A percentile compares a stretch with the other conserved stretches of the same genome.
phyloP scores from a whole-genome alignment of 2,888 invertebrate genomes.

The Dione juno region DNA sequence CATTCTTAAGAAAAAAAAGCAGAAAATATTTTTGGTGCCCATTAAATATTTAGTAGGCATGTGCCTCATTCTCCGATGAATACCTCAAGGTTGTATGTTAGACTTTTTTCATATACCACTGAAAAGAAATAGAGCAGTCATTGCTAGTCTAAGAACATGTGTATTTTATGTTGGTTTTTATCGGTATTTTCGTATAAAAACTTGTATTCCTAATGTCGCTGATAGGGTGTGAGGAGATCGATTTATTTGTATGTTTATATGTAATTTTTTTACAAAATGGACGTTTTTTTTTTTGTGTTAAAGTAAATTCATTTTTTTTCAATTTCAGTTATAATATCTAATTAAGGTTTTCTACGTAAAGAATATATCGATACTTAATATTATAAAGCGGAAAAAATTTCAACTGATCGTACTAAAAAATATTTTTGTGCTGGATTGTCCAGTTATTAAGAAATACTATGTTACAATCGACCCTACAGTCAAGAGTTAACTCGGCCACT shows the following conservation, averaged over 20 bases:
- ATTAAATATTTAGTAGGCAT: slow-evolving; percentile 20
- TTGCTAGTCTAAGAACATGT: slow-evolving; percentile 7
- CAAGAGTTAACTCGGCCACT: too few relatives aligned
- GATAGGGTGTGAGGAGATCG: background rate
- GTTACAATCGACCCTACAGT: too few relatives aligned
- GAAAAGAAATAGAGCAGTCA: slow-evolving; percentile 24
- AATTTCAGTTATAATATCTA: too few relatives aligned
- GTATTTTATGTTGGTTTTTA: slow-evolving; percentile 12
- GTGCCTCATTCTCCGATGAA: slow-evolving; percentile 15
- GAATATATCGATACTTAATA: too few relatives aligned
- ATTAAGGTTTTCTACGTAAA: too few relatives aligned
- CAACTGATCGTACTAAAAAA: too few relatives aligned
- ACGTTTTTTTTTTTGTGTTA: too few relatives aligned
- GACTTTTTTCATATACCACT: slow-evolving; percentile 11
- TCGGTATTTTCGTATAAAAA: slow-evolving; percentile 1
- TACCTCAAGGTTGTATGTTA: slow-evolving; percentile 15
- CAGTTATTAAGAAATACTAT: too few relatives aligned
- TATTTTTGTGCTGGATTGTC: too few relatives aligned
- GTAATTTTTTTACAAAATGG: too few relatives aligned
- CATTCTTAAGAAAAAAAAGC: background rate
- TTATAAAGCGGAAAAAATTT: too few relatives aligned
- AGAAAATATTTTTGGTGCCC: background rate
- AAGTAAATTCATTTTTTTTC: too few relatives aligned
- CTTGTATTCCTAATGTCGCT: background rate
- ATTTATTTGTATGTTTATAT: background rate